Conservation (phyloP, 2,797 vertebrate species). For the Pseudomugil gertrudae region DNA sequence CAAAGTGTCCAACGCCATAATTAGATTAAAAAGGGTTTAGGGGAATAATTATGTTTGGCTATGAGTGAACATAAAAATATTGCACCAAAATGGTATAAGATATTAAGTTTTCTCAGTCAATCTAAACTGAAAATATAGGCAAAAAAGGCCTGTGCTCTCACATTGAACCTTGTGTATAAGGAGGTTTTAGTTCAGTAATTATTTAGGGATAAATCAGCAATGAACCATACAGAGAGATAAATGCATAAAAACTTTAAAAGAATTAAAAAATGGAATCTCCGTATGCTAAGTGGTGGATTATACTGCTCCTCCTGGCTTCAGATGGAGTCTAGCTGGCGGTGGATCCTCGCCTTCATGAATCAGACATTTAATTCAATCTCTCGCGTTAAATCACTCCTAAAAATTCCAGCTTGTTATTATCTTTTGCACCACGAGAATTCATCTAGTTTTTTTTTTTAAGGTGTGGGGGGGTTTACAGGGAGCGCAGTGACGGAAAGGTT, state of each 20-base stretch:
- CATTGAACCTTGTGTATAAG: neutral
- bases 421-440: slow-evolving; percentile 24
- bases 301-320: slow-evolving; percentile 32
- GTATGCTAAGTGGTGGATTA: slow-evolving; percentile 19
- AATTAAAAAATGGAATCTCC: slow-evolving; percentile 35
- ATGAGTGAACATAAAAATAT: no score
- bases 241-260: slow-evolving; percentile 18
- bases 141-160: neutral
- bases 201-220: neutral
- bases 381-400: slow-evolving; percentile 30
- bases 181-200: neutral
- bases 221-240: neutral
- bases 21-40: neutral
- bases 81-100: neutral
- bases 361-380: slow-evolving; percentile 14
- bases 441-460: neutral
- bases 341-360: slow-evolving; percentile 10
- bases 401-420: slow-evolving; percentile 10
- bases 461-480: no score
- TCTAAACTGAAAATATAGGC: neutral
- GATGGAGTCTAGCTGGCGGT: slow-evolving; percentile 31
- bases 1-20: neutral
- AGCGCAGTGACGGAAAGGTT: slow-evolving; percentile 19
- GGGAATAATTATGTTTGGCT: neutral
- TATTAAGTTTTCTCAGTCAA: neutral